These are phyloP conservation scores for Danio albolineatus DNA, from an alignment of 2,797 vertebrate species.

Conservation along the genomic window DNA sequence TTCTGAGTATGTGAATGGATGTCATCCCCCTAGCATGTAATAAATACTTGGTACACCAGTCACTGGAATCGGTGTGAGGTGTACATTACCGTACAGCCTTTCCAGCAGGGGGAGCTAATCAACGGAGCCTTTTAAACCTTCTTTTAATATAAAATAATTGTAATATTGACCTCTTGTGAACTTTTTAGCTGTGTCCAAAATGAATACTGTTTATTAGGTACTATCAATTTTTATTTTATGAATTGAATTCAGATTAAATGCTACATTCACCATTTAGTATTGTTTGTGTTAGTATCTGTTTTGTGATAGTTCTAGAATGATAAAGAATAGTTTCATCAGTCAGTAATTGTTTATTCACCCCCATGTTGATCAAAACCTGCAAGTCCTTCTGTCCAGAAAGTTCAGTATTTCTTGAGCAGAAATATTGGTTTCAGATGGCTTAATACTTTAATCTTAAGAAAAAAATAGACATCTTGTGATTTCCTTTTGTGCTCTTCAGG, in stretches of 20 bases:
- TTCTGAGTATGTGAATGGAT: constrained; percentile 27
- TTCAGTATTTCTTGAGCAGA: background rate
- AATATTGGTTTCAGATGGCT: background rate
- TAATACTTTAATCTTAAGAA: no score
- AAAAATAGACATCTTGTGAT: background rate
- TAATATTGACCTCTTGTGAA: background rate
- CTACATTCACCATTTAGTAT: no score
- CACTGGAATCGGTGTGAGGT: constrained; percentile 1
- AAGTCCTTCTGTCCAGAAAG: background rate
- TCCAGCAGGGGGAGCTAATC: constrained; percentile 18
- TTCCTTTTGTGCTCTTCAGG: background rate
- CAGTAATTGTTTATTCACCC: background rate
- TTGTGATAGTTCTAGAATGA: background rate
- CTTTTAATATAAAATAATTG: background rate
- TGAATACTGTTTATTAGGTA: no score
- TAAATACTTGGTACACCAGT: constrained; percentile 1
- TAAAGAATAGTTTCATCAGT: background rate
- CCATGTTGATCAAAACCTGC: background rate
- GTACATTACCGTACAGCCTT: constrained; percentile 9
- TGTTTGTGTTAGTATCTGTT: no score
- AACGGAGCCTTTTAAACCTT: constrained; percentile 6
- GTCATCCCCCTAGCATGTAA: constrained; percentile 21
- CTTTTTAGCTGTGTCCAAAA: no score
- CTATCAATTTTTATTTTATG: no score
- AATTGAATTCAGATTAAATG: no score